Evolutionary conservation across 2,113 vertebrate genomes (phyloP), one percentile per base, ranked within the genome.

Genomic region (Ornithorhynchus anatinus): DNA sequence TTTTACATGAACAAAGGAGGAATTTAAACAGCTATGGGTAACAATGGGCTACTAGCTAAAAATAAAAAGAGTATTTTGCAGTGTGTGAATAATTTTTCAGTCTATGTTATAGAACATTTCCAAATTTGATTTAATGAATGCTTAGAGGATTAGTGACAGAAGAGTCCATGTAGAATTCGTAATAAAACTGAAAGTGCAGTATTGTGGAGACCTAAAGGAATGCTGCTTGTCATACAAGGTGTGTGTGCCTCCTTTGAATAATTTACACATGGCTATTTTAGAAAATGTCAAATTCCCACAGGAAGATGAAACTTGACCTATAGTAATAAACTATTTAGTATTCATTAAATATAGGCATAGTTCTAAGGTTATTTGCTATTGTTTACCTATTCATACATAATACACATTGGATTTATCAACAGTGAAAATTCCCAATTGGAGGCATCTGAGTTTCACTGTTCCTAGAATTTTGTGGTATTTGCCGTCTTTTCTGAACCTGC

Each of bases 291-390:
- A 39, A 91, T 89, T 92, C 88, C 87, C 89, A 77, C 39, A 75
- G 87, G 86, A 89, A 89, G 84, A 57, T 72, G 75, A 67, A 82
- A 79, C 88, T 86, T 92, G 86, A 89, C 88, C 90, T 88, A 89
- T 76, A 64, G 87, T 88, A 90, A 91, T 90, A 91, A 88, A 88
- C 89, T 92, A 84, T 86, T 92, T 93, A 92, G 80, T 79, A 91
- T 88, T 92, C 91, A 90, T 89, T 93, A 92, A 84, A 83, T 80
- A 63, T 77, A 88, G 86, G 79, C 77, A 60, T 76, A 74, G 12
- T 89, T 81, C 77, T 89, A 84, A 90, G 91, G 85, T 75, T 79
- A 68, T 88, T 91, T 86, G 86, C 84, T 80, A 20, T 82, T 84
- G 69, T 65, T 79, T 72, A 72, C 84, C 81, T 91, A 89, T 86